Evolutionary conservation across 2,797 vertebrate genomes (phyloP).

Genomic region (Helostoma temminkii): DNA sequence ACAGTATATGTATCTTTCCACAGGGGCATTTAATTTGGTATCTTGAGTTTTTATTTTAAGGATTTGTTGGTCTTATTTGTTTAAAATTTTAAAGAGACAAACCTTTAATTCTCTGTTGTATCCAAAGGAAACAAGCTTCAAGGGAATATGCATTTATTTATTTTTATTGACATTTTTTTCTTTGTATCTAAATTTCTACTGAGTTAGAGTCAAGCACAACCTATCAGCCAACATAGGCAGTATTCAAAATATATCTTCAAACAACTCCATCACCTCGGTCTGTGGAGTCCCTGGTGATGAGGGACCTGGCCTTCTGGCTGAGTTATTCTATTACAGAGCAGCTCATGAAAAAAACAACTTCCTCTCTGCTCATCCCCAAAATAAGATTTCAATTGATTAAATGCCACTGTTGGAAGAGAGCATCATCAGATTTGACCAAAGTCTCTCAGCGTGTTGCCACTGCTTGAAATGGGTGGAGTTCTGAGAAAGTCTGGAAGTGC

Average conservation of each 20-base stretch:
- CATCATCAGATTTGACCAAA: constrained; percentile 78
- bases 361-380: constrained; percentile 79
- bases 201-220: constrained; percentile 26
- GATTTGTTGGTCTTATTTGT: not conserved
- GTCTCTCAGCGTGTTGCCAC: constrained; percentile 70
- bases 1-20: too few species aligned
- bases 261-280: constrained; percentile 76
- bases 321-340: constrained; percentile 75
- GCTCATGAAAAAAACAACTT: constrained; percentile 81
- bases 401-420: constrained; percentile 76
- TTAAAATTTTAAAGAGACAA: not conserved
- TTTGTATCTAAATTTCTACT: constrained; percentile 41
- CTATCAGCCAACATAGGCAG: constrained; percentile 42
- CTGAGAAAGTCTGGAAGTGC: constrained; percentile 40
- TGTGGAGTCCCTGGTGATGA: constrained; percentile 69
- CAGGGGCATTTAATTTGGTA: not conserved
- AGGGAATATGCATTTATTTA: constrained; percentile 7
- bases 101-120: constrained; percentile 4
- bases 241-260: constrained; percentile 69
- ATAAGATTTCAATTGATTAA: constrained; percentile 87
- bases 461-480: constrained; percentile 58
- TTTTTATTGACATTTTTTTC: constrained; percentile 52
- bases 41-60: not conserved
- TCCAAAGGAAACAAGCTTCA: constrained; percentile 31
- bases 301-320: constrained; percentile 71